phyloP scores from a whole-genome alignment of 2,797 vertebrate genomes.

The Podargus strigoides region DNA sequence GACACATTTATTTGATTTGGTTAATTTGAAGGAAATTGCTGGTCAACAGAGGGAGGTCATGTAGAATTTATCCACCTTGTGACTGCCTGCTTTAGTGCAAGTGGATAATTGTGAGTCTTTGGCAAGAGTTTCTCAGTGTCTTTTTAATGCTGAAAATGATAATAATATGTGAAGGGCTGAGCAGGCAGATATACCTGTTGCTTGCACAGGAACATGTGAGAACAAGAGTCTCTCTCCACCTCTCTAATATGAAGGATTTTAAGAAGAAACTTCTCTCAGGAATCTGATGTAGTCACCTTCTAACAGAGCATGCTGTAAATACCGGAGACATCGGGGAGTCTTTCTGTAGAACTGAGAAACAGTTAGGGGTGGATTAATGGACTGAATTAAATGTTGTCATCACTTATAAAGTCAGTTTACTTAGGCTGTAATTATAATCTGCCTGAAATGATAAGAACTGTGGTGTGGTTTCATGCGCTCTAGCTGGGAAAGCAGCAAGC shows the following conservation, averaged over 20 bases:
- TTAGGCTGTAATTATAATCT: constrained; percentile 25
- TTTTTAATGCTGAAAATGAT: not conserved
- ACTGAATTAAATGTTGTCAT: constrained; percentile 25
- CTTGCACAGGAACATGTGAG: not conserved
- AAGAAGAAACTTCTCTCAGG: not conserved
- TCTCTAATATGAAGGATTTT: not conserved
- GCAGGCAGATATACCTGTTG: not conserved
- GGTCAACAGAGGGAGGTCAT: not conserved
- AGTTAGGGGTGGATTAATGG: constrained; percentile 6
- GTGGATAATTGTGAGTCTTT: not conserved
- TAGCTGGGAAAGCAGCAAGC: not conserved
- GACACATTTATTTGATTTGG: not conserved
- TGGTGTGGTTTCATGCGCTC: not conserved
- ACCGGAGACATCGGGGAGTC: not conserved
- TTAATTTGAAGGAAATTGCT: not conserved
- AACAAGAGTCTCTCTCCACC: not conserved
- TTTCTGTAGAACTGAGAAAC: not conserved
- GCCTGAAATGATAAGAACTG: not conserved
- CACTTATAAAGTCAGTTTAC: constrained; percentile 6
- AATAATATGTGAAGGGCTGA: not conserved
- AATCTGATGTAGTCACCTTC: not conserved
- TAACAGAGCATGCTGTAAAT: not conserved
- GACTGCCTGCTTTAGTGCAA: not conserved
- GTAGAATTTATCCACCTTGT: not conserved
- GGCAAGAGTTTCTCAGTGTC: not conserved